Conservation (phyloP, 2,113 vertebrate genomes). For the Conger conger region DNA sequence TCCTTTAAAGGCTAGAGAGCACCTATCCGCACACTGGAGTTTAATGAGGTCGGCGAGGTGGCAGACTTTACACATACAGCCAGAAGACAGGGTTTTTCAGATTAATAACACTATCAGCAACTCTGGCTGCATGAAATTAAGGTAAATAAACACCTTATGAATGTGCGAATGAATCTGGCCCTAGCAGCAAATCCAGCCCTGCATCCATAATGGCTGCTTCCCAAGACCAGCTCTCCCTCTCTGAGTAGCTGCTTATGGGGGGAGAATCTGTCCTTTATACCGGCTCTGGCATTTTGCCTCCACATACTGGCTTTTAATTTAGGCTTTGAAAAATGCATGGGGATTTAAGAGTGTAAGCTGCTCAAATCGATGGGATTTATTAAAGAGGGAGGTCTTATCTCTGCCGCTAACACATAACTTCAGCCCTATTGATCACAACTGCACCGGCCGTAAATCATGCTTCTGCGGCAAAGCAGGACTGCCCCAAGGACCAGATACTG, state of each 20-base stretch:
- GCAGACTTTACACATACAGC: neutral
- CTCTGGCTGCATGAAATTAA: no score
- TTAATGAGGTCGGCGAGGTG: no score
- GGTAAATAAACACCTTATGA: neutral
- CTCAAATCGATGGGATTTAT: conserved; percentile 82
- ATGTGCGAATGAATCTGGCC: neutral
- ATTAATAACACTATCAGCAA: neutral
- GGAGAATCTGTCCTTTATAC: conserved; percentile 59
- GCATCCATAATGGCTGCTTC: conserved; percentile 24
- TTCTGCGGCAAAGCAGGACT: conserved; percentile 59
- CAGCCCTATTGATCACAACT: conserved; percentile 74
- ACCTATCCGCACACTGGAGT: no score
- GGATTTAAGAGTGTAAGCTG: conserved; percentile 67
- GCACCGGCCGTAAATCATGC: conserved; percentile 71
- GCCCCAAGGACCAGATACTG: conserved; percentile 55
- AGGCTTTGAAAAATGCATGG: conserved; percentile 62
- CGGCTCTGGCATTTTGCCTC: conserved; percentile 56
- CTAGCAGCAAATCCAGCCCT: neutral
- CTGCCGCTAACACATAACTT: conserved; percentile 71
- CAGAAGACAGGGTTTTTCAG: conserved; percentile 12
- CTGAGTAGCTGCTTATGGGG: conserved; percentile 49
- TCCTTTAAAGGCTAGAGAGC: no score
- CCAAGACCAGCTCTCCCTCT: conserved; percentile 21
- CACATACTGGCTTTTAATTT: conserved; percentile 81
- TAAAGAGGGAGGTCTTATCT: conserved; percentile 76